phyloP scores from a whole-genome alignment of 1,140 invertebrate species.

The Cyphomyrmex costatus region DNA sequence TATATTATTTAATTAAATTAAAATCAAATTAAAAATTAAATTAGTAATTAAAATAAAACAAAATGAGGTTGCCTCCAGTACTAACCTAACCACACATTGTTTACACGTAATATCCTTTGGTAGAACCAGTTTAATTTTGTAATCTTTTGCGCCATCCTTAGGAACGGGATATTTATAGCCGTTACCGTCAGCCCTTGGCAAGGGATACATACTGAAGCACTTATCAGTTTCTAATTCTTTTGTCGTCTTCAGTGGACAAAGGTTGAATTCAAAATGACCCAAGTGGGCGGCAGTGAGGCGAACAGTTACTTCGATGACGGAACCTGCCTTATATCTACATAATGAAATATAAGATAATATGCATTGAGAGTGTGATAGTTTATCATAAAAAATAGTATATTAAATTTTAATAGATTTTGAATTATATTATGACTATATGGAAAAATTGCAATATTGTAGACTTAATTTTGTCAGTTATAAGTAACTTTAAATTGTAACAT shows the following conservation, averaged over 20 bases:
- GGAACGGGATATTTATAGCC: slow-evolving; percentile 35
- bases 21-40: no score
- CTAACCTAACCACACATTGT: slow-evolving; percentile 88
- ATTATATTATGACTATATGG: no score
- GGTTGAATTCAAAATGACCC: slow-evolving; percentile 88
- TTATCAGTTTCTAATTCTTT: slow-evolving; percentile 88
- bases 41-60: slow-evolving; percentile 5
- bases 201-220: slow-evolving; percentile 89
- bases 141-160: slow-evolving; percentile 13
- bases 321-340: slow-evolving; percentile 77
- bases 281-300: slow-evolving; percentile 89
- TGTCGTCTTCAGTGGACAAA: slow-evolving; percentile 86
- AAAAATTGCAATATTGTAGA: no score
- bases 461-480: no score
- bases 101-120: slow-evolving; percentile 88
- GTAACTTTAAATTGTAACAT: no score
- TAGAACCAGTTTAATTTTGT: slow-evolving; percentile 81
- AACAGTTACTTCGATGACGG: slow-evolving; percentile 82
- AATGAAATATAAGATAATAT: neutral
- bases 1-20: neutral
- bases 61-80: neutral
- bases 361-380: neutral
- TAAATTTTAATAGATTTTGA: neutral
- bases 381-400: neutral
- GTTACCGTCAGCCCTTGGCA: slow-evolving; percentile 86